Conservation (phyloP, 1,140 invertebrate genomes). For the Saccostrea glomerata region DNA sequence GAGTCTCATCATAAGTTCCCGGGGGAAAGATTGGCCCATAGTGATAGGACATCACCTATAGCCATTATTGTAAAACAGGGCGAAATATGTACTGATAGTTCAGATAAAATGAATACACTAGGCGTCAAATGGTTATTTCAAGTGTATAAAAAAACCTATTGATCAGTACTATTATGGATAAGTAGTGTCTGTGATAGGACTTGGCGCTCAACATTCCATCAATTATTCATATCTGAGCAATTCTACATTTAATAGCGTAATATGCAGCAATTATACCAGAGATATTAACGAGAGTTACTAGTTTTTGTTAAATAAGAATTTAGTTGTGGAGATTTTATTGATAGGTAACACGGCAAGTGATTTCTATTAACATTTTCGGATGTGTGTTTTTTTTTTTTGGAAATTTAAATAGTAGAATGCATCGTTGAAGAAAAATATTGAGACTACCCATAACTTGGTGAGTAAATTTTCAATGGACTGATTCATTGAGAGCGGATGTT, state of each 20-base stretch:
- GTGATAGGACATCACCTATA: not conserved
- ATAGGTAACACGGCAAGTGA: too few species aligned
- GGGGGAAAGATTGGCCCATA: not conserved
- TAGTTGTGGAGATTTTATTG: too few species aligned
- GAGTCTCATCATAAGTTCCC: not conserved
- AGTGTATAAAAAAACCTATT: not conserved
- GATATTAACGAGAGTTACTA: too few species aligned
- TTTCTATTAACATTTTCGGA: too few species aligned
- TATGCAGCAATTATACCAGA: not conserved
- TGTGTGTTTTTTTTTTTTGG: too few species aligned
- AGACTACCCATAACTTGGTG: too few species aligned
- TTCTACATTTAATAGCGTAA: not conserved
- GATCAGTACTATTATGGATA: not conserved
- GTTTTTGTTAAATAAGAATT: too few species aligned
- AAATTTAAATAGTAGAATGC: too few species aligned
- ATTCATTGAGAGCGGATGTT: too few species aligned
- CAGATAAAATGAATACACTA: not conserved
- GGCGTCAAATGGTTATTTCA: not conserved
- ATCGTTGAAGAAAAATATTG: too few species aligned
- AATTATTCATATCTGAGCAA: slow-evolving; percentile 17
- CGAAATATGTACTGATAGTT: not conserved
- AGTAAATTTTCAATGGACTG: too few species aligned
- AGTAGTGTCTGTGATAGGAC: not conserved
- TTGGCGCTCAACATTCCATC: not conserved
- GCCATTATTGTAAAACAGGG: not conserved